A percentile compares a stretch with the other conserved stretches of the same genome.
Conservation (phyloP, 1,140 invertebrate species). For the Drosophila triauraria region DNA sequence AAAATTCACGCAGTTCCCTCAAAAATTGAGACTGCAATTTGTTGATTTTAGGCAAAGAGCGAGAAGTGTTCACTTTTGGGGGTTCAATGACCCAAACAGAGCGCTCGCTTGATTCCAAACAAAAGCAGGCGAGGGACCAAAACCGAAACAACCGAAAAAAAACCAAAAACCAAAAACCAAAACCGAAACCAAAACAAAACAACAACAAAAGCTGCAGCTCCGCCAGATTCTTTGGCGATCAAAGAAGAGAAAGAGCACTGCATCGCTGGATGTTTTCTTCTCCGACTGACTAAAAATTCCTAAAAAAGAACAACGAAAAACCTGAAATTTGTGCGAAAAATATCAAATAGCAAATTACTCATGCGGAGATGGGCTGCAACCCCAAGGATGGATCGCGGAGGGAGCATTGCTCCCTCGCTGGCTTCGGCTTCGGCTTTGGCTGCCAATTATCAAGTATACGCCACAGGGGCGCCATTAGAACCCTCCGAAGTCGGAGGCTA, state of each 20-base stretch:
- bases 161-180: constrained; percentile 35
- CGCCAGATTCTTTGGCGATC: constrained; percentile 50
- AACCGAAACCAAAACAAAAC: constrained; percentile 68
- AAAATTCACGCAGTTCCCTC: constrained; percentile 59
- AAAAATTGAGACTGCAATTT: constrained; percentile 74
- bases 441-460: constrained; percentile 38
- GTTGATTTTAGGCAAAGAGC: constrained; percentile 76
- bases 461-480: constrained; percentile 3
- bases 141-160: constrained; percentile 55
- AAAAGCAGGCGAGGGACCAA: constrained; percentile 50
- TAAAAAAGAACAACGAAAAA: constrained; percentile 29
- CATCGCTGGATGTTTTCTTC: constrained; percentile 27
- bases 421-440: too few species aligned
- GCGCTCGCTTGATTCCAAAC: constrained; percentile 58
- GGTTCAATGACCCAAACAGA: constrained; percentile 74
- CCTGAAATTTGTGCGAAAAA: constrained; percentile 52
- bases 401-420: background rate
- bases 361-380: constrained; percentile 36
- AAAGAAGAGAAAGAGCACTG: constrained; percentile 13
- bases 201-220: constrained; percentile 43
- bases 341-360: constrained; percentile 83
- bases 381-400: background rate
- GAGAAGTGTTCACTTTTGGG: constrained; percentile 34
- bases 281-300: background rate
- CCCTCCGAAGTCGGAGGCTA: background rate